These are phyloP conservation scores for Apocheima hispidaria DNA, from an alignment of 2,888 invertebrate species.

Conservation along the genomic window DNA sequence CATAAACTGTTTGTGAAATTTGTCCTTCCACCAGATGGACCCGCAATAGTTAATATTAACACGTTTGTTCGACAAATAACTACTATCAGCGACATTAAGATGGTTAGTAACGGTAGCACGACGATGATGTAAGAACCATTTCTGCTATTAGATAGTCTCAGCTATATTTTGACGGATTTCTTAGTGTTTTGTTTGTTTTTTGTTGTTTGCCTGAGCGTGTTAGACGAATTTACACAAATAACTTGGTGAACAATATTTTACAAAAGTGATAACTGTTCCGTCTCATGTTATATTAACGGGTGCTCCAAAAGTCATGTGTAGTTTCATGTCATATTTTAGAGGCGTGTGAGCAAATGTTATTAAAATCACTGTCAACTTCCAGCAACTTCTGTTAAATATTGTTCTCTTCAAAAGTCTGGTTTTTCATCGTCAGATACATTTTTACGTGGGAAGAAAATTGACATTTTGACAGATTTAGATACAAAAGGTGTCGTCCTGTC, in stretches of 20 bases:
- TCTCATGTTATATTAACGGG: no score
- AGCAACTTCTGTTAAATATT: conserved; percentile 13
- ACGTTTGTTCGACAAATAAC: conserved; percentile 99
- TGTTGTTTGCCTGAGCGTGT: conserved; percentile 42
- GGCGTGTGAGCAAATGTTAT: neutral
- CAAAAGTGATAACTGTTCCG: conserved; percentile 15
- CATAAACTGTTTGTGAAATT: conserved; percentile 38
- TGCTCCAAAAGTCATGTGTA: neutral
- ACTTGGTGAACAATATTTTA: conserved; percentile 10
- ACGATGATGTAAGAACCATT: conserved; percentile 20
- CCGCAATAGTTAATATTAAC: conserved; percentile 98
- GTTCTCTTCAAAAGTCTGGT: neutral
- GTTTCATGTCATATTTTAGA: neutral
- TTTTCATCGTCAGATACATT: neutral
- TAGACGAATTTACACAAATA: conserved; percentile 17
- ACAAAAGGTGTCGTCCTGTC: neutral
- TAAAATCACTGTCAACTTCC: neutral
- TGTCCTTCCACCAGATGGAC: conserved; percentile 90
- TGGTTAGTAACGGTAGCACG: conserved; percentile 92
- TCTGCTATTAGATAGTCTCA: conserved; percentile 29
- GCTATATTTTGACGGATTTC: conserved; percentile 34
- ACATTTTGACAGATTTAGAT: neutral
- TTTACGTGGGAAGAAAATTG: neutral
- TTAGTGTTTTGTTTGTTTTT: conserved; percentile 37
- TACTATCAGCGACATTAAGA: conserved; percentile 99